Percentiles rank a stretch among this genome's conserved stretches.
These are phyloP conservation scores for Blastobasis adustella DNA, from an alignment of 2,888 invertebrate genomes.

Conservation along the genomic window DNA sequence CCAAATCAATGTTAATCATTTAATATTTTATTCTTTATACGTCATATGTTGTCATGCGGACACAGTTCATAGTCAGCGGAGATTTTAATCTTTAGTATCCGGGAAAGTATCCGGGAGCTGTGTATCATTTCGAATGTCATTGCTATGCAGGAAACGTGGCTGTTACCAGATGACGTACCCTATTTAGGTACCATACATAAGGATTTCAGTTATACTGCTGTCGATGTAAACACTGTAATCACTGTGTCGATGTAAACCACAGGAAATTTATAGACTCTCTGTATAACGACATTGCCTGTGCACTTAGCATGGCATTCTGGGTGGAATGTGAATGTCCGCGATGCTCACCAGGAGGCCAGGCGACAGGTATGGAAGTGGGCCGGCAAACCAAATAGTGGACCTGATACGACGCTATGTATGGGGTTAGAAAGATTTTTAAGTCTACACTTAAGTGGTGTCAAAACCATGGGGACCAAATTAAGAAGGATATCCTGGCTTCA, in stretches of 20 bases:
- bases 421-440: conserved; percentile 8
- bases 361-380: background rate
- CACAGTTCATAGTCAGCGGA: no score
- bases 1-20: no score
- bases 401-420: conserved; percentile 7
- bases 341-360: background rate
- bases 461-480: conserved; percentile 7
- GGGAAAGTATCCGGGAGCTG: no score
- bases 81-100: no score
- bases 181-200: no score
- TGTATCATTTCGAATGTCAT: no score
- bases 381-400: conserved; percentile 1
- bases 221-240: no score
- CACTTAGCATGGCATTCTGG: background rate
- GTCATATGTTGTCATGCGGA: no score
- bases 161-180: no score
- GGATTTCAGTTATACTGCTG: no score
- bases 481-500: conserved; percentile 9
- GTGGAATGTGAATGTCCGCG: background rate
- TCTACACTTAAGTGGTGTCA: conserved; percentile 9
- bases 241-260: background rate
- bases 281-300: background rate
- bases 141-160: no score
- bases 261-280: background rate
- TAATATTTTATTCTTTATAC: no score